A percentile compares a stretch with the other conserved stretches of the same genome.
phyloP scores from a whole-genome alignment of 2,113 vertebrate genomes.

The Calyptomena viridis region DNA sequence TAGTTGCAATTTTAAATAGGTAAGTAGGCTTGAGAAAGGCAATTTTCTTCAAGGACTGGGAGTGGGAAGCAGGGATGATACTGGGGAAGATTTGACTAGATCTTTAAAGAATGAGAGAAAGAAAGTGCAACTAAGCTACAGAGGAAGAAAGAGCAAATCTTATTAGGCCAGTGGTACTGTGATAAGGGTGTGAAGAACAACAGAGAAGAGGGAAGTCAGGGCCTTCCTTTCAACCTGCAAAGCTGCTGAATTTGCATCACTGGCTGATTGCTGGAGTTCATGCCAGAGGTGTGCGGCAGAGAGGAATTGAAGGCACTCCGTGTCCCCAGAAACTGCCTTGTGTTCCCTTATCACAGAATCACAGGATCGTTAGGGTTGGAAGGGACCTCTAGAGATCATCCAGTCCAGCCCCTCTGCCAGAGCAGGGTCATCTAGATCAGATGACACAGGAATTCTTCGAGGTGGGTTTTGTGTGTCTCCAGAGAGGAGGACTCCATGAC shows the following conservation, averaged over 20 bases:
- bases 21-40: neutral
- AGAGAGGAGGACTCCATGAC: neutral
- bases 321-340: neutral
- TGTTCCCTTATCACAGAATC: neutral
- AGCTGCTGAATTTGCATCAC: neutral
- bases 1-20: neutral
- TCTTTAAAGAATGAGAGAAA: neutral
- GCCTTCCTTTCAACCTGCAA: neutral
- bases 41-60: neutral
- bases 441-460: neutral
- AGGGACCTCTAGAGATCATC: neutral
- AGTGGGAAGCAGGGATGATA: neutral
- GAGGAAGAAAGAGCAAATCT: neutral
- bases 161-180: neutral
- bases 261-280: neutral
- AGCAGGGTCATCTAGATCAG: neutral
- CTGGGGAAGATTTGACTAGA: neutral
- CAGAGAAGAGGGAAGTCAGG: neutral
- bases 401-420: neutral
- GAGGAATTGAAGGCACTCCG: neutral
- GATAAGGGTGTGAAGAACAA: neutral
- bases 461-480: neutral
- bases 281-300: neutral
- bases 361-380: neutral
- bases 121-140: neutral